phyloP scores from a whole-genome alignment of 2,113 vertebrate genomes.

The Grus americana region DNA sequence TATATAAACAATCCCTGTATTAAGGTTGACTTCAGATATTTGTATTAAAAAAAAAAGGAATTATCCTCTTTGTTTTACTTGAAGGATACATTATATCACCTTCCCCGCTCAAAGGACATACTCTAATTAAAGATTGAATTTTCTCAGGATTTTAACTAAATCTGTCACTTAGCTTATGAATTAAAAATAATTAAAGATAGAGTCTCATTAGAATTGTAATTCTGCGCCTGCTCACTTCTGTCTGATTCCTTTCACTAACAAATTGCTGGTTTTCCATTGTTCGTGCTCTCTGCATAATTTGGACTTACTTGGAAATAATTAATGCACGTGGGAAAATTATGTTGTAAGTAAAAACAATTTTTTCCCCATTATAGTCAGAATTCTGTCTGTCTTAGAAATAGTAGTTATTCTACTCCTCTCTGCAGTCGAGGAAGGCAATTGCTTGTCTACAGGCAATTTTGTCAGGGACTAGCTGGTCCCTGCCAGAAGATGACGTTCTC shows the following conservation, averaged over 20 bases:
- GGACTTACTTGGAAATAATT: background rate
- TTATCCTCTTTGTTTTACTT: constrained; percentile 27
- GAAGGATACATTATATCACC: constrained; percentile 17
- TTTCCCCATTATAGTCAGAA: background rate
- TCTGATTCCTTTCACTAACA: background rate
- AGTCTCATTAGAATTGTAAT: constrained; percentile 20
- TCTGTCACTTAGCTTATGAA: constrained; percentile 53
- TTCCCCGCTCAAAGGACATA: background rate
- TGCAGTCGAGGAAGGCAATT: fast-evolving
- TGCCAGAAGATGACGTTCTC: background rate
- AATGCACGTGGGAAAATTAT: background rate
- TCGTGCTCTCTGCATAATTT: background rate
- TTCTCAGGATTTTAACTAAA: constrained; percentile 55
- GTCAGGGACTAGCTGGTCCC: background rate
- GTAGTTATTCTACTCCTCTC: background rate
- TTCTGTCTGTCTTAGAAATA: background rate
- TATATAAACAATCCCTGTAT: constrained; percentile 5
- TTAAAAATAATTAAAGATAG: constrained; percentile 57
- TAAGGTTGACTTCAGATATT: constrained; percentile 30
- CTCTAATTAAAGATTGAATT: constrained; percentile 51
- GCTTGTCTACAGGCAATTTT: background rate
- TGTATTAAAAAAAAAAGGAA: background rate
- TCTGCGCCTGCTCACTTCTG: constrained; percentile 9
- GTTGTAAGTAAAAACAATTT: background rate
- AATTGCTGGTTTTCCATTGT: background rate